Conservation (phyloP, 2,113 vertebrate genomes). For the Macquaria australasica region DNA sequence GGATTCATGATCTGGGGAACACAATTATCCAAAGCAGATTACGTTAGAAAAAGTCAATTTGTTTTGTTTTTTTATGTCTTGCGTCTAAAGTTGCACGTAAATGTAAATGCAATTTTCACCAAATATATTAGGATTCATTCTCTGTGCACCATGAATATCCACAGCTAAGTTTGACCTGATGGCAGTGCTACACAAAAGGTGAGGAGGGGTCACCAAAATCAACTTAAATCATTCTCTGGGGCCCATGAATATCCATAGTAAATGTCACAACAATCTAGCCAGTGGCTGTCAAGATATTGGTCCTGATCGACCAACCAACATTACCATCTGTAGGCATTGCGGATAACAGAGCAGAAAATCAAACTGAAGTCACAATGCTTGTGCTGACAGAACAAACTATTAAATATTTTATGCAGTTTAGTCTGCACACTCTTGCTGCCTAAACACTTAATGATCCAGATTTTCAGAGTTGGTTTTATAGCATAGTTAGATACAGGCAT, state of each 20-base stretch:
- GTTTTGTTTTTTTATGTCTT: background rate
- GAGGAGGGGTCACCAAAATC: background rate
- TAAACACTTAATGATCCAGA: conserved; percentile 35
- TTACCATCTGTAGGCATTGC: background rate
- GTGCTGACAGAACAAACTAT: conserved; percentile 34
- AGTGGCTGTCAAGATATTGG: background rate
- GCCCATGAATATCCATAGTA: background rate
- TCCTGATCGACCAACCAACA: background rate
- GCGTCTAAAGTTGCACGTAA: background rate
- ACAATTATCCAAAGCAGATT: background rate
- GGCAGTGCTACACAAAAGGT: background rate
- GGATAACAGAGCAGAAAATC: background rate
- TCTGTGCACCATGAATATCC: background rate
- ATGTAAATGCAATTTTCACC: background rate
- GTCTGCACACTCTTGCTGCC: conserved; percentile 2
- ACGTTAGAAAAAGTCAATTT: background rate
- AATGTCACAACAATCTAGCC: background rate
- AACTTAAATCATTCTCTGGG: background rate
- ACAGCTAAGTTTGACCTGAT: background rate
- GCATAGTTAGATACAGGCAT: conserved; percentile 16
- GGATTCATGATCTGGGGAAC: background rate
- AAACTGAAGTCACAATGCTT: background rate
- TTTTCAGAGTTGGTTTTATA: conserved; percentile 31
- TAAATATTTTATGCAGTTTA: conserved; percentile 30
- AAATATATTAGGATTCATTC: background rate